These are phyloP conservation scores for Timema podura DNA, from an alignment of 2,888 invertebrate genomes.

Conservation along the genomic window DNA sequence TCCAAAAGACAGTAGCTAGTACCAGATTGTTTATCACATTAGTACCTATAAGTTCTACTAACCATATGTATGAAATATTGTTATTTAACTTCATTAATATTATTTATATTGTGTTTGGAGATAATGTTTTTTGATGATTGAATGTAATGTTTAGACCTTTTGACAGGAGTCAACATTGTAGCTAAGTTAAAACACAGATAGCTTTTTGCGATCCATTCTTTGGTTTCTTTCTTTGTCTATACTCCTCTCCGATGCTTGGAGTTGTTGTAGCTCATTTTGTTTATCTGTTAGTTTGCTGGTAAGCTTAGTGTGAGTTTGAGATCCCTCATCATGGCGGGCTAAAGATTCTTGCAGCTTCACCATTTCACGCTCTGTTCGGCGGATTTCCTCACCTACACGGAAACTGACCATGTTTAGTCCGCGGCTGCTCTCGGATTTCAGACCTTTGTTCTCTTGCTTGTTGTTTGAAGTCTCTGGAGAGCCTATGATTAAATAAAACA, in stretches of 20 bases:
- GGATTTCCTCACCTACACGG: conserved; percentile 67
- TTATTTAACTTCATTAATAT: no score
- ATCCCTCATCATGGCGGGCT: conserved; percentile 56
- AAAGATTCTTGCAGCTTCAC: conserved; percentile 61
- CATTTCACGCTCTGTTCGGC: conserved; percentile 63
- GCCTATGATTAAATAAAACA: not conserved
- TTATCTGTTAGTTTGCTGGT: conserved; percentile 57
- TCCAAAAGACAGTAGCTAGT: no score
- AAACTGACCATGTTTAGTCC: conserved; percentile 70
- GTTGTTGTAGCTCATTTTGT: conserved; percentile 55
- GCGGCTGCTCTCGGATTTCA: conserved; percentile 54
- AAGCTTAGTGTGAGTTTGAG: conserved; percentile 58
- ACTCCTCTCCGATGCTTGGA: conserved; percentile 58
- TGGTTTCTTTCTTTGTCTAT: conserved; percentile 66
- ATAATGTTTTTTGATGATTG: no score
- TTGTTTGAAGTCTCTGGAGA: not conserved
- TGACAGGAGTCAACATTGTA: no score
- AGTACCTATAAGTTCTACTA: no score
- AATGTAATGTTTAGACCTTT: no score
- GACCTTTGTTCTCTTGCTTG: conserved; percentile 32
- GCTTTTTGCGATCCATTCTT: conserved; percentile 68
- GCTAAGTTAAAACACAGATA: conserved; percentile 53
- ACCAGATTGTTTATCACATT: no score
- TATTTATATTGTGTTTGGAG: no score
- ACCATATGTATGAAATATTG: no score